These are phyloP conservation scores for Fundulus diaphanus DNA, from an alignment of 2,797 vertebrate genomes.

Conservation along the genomic window DNA sequence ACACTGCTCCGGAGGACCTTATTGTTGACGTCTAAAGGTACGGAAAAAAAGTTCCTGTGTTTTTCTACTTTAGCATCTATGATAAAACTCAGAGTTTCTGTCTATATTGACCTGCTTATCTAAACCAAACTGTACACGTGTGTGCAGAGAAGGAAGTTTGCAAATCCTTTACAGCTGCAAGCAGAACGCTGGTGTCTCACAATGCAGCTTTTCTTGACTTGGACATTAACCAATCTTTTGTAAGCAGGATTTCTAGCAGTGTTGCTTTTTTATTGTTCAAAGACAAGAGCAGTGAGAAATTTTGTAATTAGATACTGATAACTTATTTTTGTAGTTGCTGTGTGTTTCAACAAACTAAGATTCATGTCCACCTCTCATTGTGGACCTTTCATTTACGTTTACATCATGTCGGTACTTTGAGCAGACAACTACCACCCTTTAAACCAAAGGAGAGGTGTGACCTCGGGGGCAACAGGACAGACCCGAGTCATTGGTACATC, in stretches of 20 bases:
- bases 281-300: background rate
- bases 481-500: constrained; percentile 1
- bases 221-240: background rate
- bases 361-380: background rate
- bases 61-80: background rate
- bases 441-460: constrained; percentile 27
- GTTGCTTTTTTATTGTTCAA: background rate
- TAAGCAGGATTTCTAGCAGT: background rate
- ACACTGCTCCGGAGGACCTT: constrained; percentile 47
- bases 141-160: constrained; percentile 39
- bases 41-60: constrained; percentile 33
- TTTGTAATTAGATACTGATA: background rate
- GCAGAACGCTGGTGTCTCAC: constrained; percentile 15
- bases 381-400: background rate
- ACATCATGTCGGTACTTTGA: background rate
- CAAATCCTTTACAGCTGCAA: constrained; percentile 8
- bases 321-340: constrained; percentile 5
- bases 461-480: background rate
- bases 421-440: constrained; percentile 4
- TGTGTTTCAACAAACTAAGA: background rate
- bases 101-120: constrained; percentile 3
- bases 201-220: background rate
- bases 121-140: constrained; percentile 49
- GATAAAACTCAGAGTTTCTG: constrained; percentile 18
- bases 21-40: constrained; percentile 65